These are phyloP conservation scores for Octonoba sinensis DNA, from an alignment of 2,888 invertebrate genomes.

Conservation along the genomic window DNA sequence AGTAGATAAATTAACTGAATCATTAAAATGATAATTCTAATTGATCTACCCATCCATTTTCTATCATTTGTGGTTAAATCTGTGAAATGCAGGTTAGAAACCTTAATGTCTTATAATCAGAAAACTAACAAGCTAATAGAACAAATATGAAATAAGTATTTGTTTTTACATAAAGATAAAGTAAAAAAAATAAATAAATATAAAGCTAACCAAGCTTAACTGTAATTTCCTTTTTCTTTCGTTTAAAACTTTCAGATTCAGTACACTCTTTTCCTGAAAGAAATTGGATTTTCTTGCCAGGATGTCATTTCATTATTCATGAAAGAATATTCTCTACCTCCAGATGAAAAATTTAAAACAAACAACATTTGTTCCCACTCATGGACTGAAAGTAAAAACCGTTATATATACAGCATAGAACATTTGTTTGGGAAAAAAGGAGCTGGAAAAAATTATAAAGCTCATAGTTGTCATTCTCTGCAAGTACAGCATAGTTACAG, in stretches of 20 bases:
- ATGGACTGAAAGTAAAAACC: constrained; percentile 78
- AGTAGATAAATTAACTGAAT: too few relatives aligned
- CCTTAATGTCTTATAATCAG: too few relatives aligned
- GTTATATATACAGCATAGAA: constrained; percentile 79
- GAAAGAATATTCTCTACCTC: constrained; percentile 76
- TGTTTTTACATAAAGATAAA: too few relatives aligned
- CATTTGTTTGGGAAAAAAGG: constrained; percentile 83
- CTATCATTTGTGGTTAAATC: too few relatives aligned
- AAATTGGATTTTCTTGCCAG: constrained; percentile 78
- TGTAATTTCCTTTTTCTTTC: too few relatives aligned
- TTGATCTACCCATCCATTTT: too few relatives aligned
- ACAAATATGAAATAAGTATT: too few relatives aligned
- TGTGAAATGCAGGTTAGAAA: too few relatives aligned
- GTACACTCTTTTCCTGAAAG: constrained; percentile 80
- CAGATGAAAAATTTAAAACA: constrained; percentile 68
- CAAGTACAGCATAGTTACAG: constrained; percentile 73
- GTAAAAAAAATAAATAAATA: too few relatives aligned
- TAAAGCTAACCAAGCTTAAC: too few relatives aligned
- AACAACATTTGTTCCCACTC: constrained; percentile 75
- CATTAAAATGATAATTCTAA: too few relatives aligned
- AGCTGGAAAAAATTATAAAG: constrained; percentile 76
- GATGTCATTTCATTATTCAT: constrained; percentile 79
- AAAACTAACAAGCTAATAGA: too few relatives aligned
- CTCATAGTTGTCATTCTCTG: constrained; percentile 76
- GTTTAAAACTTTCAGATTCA: constrained; percentile 74